phyloP scores from a whole-genome alignment of 2,888 invertebrate genomes.

The Chloroclysta siterata region DNA sequence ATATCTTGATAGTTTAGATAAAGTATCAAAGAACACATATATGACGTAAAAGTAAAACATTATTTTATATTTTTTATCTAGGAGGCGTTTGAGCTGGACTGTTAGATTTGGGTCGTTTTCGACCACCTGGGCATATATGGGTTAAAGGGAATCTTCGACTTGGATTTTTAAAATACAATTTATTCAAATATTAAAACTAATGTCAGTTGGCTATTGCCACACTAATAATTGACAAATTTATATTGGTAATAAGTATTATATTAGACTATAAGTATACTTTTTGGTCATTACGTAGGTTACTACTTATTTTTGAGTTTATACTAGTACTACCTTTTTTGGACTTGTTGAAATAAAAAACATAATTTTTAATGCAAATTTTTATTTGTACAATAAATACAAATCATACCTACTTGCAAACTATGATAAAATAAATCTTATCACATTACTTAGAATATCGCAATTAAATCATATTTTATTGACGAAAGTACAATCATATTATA shows the following conservation, averaged over 20 bases:
- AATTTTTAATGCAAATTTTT: slow-evolving; percentile 76
- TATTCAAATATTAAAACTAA: neutral
- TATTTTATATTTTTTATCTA: no score
- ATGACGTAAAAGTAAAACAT: no score
- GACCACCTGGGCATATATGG: no score
- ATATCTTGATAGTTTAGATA: no score
- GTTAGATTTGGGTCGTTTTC: no score
- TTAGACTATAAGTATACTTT: no score
- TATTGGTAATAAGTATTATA: neutral
- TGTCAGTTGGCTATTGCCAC: slow-evolving; percentile 4
- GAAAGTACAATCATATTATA: slow-evolving; percentile 51
- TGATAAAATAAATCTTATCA: slow-evolving; percentile 79
- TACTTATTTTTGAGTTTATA: neutral
- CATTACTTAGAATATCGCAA: slow-evolving; percentile 67
- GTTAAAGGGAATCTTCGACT: no score
- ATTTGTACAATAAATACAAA: slow-evolving; percentile 85
- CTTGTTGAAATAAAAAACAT: slow-evolving; percentile 51
- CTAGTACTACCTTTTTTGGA: neutral
- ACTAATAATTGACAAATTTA: neutral
- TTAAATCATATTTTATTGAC: slow-evolving; percentile 59
- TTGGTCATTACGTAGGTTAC: neutral
- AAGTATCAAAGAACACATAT: no score
- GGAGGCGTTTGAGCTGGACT: no score
- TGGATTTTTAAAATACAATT: no score
- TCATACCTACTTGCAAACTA: slow-evolving; percentile 77